Percentiles rank a stretch among this genome's conserved stretches.
Evolutionary conservation across 2,113 vertebrate genomes (phyloP).

Genomic region (Falcunculus frontatus): DNA sequence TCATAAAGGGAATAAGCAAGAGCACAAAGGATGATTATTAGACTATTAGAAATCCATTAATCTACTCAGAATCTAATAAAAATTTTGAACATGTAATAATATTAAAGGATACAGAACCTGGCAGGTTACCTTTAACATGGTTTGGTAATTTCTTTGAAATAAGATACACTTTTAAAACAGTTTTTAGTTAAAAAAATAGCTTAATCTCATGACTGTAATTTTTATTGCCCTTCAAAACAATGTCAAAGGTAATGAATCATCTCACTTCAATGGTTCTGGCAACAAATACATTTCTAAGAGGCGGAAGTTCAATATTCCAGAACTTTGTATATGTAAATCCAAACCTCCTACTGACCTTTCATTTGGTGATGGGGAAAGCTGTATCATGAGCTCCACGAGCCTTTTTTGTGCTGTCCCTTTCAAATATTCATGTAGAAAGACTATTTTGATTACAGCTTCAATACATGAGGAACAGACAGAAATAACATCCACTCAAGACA

Average conservation of each 20-base stretch:
- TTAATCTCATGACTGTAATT: constrained; percentile 41
- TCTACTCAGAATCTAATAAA: background rate
- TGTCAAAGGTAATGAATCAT: constrained; percentile 53
- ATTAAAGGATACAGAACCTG: constrained; percentile 10
- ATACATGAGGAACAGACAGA: constrained; percentile 10
- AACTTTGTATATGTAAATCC: background rate
- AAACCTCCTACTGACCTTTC: constrained; percentile 27
- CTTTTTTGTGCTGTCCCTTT: background rate
- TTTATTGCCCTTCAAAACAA: constrained; percentile 58
- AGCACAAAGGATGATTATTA: background rate
- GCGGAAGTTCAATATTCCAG: constrained; percentile 32
- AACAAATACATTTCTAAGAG: constrained; percentile 60
- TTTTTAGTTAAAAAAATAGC: constrained; percentile 56
- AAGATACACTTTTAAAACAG: constrained; percentile 21
- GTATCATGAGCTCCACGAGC: background rate
- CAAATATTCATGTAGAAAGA: background rate
- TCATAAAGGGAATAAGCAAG: background rate
- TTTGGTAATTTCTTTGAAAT: constrained; percentile 57
- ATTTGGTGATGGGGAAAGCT: background rate
- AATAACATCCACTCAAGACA: background rate
- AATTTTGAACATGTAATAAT: background rate
- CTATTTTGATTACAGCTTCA: background rate
- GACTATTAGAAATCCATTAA: background rate
- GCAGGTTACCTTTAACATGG: constrained; percentile 7
- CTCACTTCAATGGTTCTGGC: constrained; percentile 56